Evolutionary conservation across 2,888 invertebrate genomes (phyloP), one percentile per base, ranked within the genome.

Genomic region (Crioceris asparagi): DNA sequence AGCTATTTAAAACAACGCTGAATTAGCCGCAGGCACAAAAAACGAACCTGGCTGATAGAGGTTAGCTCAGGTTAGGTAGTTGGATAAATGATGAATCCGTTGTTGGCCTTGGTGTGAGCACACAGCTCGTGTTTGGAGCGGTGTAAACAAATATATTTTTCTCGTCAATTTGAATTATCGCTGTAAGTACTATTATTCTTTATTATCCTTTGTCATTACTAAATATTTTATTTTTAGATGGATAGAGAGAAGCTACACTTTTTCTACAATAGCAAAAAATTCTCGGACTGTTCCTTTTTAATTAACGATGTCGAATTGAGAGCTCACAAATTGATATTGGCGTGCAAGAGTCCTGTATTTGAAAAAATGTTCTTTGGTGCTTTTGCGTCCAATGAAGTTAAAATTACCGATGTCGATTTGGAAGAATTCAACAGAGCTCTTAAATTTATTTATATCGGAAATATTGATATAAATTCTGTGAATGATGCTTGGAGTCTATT

Each of bases 341-440:
- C 75, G n/a, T 71, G 72, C 39, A 71, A 71, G 49, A 78, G 78
- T 55, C 77, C 77, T 5, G 78, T 79, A 21, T 79, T 79, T 64
- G 75, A 77, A 60, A 75, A 74, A 17, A 76, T 79, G 75, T 69
- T 78, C 44, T 78, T 71, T 60, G 79, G 79, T 1, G 70, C 74
- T 10, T 51, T 78, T 50, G 71, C 75, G 6, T 41, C 51, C 15
- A 65, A 67, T 45, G 70, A 74, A 39, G 54, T 59, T 38, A 71
- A 76, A 40, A 54, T 59, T 32, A 67, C 77, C 39, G 78, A 78
- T 53, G 72, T 77, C 40, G 69, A 71, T 49, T 69, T 74, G 17
- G 67, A 69, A 35, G 70, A 72, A 46, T 79, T 79, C 60, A 70
- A 72, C 53, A 64, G 72, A 41, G 59, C 77, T 46, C 59, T 79